Conservation (phyloP, 2,113 vertebrate species). For the Tupaia chinensis region DNA sequence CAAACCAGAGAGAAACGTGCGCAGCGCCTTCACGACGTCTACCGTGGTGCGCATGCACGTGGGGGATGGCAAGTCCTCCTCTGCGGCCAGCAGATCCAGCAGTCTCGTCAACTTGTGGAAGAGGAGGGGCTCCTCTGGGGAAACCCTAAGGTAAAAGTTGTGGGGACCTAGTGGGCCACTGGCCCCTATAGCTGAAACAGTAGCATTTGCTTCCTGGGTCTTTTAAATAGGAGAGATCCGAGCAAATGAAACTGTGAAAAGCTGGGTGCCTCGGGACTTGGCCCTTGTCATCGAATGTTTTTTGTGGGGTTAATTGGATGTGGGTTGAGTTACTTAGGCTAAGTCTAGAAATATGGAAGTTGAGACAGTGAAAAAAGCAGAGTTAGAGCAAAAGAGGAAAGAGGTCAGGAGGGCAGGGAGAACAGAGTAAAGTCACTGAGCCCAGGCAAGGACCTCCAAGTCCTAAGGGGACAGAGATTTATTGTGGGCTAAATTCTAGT, state of each 20-base stretch:
- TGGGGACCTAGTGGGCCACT: neutral
- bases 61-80: constrained; percentile 96
- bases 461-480: neutral
- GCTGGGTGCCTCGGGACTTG: neutral
- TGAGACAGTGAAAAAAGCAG: neutral
- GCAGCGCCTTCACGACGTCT: constrained; percentile 98
- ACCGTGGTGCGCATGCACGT: constrained; percentile 99
- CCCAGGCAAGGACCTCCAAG: neutral
- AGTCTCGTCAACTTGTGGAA: constrained; percentile 98
- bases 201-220: neutral
- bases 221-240: neutral
- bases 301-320: neutral
- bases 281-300: neutral
- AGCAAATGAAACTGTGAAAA: neutral
- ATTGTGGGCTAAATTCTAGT: neutral
- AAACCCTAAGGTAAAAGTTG: constrained; percentile 94
- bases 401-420: neutral
- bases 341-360: neutral
- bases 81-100: constrained; percentile 96
- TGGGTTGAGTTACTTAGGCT: neutral
- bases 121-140: constrained; percentile 95
- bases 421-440: neutral
- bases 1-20: constrained; percentile 98
- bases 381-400: neutral
- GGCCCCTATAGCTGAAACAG: neutral